These are phyloP conservation scores for Phenganax stokvisi DNA, from an alignment of 92 coral and sea anemone species.

Conservation along the genomic window DNA sequence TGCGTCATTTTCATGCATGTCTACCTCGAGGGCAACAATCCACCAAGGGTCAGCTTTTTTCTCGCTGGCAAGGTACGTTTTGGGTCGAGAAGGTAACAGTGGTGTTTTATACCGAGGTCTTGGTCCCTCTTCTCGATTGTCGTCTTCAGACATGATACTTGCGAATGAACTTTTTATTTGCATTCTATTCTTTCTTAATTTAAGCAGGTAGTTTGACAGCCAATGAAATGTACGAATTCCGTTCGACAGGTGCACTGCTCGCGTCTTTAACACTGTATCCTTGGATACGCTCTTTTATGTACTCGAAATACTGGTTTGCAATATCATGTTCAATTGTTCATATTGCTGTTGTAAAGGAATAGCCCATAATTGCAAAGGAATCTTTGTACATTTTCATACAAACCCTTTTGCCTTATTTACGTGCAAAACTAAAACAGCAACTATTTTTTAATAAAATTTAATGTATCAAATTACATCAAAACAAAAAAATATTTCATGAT, in stretches of 20 bases:
- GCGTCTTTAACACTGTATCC: not conserved
- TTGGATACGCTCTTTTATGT: not conserved
- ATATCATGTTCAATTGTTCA: too few relatives aligned
- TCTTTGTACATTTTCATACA: too few relatives aligned
- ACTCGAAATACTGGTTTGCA: not conserved
- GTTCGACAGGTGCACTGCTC: slow-evolving; percentile 2
- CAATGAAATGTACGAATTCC: not conserved
- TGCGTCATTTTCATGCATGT: not conserved
- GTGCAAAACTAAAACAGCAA: too few relatives aligned
- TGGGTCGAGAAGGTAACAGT: slow-evolving; percentile 84
- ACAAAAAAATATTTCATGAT: too few relatives aligned
- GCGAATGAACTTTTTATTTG: slow-evolving; percentile 17
- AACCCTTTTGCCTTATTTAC: too few relatives aligned
- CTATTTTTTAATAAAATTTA: too few relatives aligned
- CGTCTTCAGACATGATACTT: slow-evolving; percentile 62
- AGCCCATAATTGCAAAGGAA: too few relatives aligned
- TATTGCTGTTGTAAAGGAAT: too few relatives aligned
- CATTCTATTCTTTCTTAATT: not conserved
- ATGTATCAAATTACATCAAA: too few relatives aligned
- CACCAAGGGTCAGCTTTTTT: slow-evolving; percentile 98
- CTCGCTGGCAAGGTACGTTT: slow-evolving; percentile 81
- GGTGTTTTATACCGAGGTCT: slow-evolving; percentile 58
- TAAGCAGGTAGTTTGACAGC: not conserved
- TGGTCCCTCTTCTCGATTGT: slow-evolving; percentile 65
- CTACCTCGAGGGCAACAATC: slow-evolving; percentile 89